Base-by-base conservation (phyloP, 2,113 vertebrate species). In the Rhea pennata region DNA sequence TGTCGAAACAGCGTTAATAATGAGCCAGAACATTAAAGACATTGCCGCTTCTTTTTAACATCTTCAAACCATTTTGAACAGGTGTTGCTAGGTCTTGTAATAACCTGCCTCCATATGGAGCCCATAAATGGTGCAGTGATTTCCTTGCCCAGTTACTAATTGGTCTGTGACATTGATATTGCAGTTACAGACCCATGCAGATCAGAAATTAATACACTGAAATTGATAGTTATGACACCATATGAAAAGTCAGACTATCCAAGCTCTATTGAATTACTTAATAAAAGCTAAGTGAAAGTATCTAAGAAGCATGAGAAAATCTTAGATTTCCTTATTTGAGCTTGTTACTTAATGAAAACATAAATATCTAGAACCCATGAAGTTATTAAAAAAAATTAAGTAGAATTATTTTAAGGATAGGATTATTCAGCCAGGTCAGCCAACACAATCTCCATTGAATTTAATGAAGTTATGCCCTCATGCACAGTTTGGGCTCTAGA, bases 321-420 rank as follows among this genome's bases (percentile, higher is more conserved):
- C 23, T 83, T 59, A 33, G 24, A 83, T 90, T 89, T n/a, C n/a
- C 27, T 85, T 39, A 87, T 89, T 92, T 92, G 76, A 62, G 89
- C 92, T 12, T 88, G 39, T 67, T 59, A 77, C 24, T 77, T 92
- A 92, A 91, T 93, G 42, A 80, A 90, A 96, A 92, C 20, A 82
- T 87, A 87, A 92, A 94, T 88, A 94, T 90, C 92, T 80, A 1
- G 93, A 92, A 23, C 15, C 21, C n/a, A n/a, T 40, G 31, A 87
- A 77, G 23, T 85, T 92, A 91, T 92, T 95, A 93, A 73, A 46
- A 79, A 79, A 90, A 94, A 96, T 90, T 83, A 91, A 86, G 23
- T 29, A 87, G 72, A 93, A 96, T 83, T 85, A 91, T 86, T 91
- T 91, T 92, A 86, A 95, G 91, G 65, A 39, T 87, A 94, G 16